Evolutionary conservation across 64 coral and sea anemone species (phyloP), one percentile per base, ranked within the genome.

Genomic region (Dendrophyllia cribrosa): DNA sequence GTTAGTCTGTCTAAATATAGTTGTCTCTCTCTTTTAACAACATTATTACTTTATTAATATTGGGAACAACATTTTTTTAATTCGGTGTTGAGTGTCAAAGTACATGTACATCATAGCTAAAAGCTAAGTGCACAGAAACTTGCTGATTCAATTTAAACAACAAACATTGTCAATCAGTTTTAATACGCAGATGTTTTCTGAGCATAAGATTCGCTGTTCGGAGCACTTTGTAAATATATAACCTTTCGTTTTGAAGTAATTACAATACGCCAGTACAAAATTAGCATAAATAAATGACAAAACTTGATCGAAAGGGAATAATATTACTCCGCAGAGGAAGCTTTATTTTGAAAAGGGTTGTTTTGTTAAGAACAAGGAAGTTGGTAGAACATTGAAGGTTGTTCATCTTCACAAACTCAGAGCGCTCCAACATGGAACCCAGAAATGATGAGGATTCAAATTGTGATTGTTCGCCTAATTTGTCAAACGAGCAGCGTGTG

Each of bases 381-480:
- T n/a, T 0, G 50, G n/a, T n/a, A n/a, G n/a, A 75, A 75, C 50
- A 16, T 75, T 20, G 2, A 7, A 9, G 55, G 55, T 34, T 34
- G 34, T 34, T 34, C 34, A 3, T 7, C 55, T 58, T 13, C 13
- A 13, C 7, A 58, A 58, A 58, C 7, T 58, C 7, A 58, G 55
- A 58, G 7, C 7, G 7, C 68, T 23, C 17, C 7, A 17, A 34
- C 9, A 67, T 20, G 43, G 62, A 55, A 23, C 19, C 21, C 51
- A 73, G 55, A 47, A 83, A 58, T 56, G n/a, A 2, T 15, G 69
- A 59, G 21, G 48, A 48, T 19, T 15, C 88, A 78, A 11, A 66
- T 55, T 66, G 61, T 47, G n/a, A 21, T 11, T 86, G 53, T 0
- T 88, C 89, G 26, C 87, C 93, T 50, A 95, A 95, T 75, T 56